Base-by-base conservation (phyloP, 2,797 vertebrate species). In the Artibeus jamaicensis region DNA sequence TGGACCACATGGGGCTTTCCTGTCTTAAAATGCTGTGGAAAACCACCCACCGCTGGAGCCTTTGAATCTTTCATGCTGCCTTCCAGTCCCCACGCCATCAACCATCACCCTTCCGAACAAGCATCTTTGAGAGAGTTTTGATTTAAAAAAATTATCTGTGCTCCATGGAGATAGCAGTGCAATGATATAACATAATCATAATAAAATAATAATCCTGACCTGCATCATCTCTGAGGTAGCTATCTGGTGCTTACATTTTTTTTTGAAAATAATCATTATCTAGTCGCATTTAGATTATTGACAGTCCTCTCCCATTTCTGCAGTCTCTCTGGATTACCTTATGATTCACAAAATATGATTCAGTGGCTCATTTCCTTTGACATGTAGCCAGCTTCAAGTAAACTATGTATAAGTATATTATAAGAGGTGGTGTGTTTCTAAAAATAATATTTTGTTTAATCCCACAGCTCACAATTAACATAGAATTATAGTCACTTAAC, bases 1-100 rank as follows among this genome's bases (percentile, higher is more conserved):
- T 97, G 94, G 71, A 48, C 96, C 22, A 3, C 57, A 7, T 24
- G 92, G 62, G 78, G 86, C 24, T 96, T 96, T 96, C 95, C 93
- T 96, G 95, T 86, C 93, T 93, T 55, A 67, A 67, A 74, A 91
- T 44, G 55, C 24, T 3, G 24, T 39, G 89, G 85, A 83, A 95
- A 94, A 11, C 86, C 73, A 21, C 39, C 8, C 68, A 22, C 14
- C 48, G 90, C 34, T 1, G 81, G 42, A 48, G 39, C 68, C 85
- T 94, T 87, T 82, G 71, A 34, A 44, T 57, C 8, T 29, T 67
- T 67, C 76, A 12, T 22, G 29, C 22, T 2, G 8, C 19, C 81
- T 71, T 70, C 57, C 37, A 24, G 37, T 46, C 48, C 7, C 29
- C 26, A 59, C 34, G 34, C 21, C 26, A 2, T 0, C 8, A 19